Base-by-base conservation (phyloP, 2,888 invertebrate genomes). In the Rotaria magnacalcarata region DNA sequence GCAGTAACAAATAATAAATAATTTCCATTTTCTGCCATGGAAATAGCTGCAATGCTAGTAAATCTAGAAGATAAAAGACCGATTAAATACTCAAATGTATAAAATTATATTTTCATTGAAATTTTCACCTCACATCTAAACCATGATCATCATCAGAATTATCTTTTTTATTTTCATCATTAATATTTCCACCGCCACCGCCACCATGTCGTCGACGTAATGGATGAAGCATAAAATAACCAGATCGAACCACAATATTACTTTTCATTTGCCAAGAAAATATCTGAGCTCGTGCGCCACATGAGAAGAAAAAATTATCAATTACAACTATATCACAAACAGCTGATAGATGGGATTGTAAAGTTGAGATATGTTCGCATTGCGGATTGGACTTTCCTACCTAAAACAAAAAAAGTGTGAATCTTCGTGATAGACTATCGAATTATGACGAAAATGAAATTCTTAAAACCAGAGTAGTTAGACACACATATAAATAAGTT, bases 191-290 rank as follows among this genome's bases (percentile, higher is more conserved):
- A 67, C 67, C 67, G 14, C 67, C 67, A 67, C 67, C 67, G 16
- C 67, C 67, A 19, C 67, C 67, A 67, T 67, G 67, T 34, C 67
- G 67, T 41, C 67, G 67, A 34, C 67, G 67, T 41, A 67, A 67
- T 67, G 67, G 67, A 67, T 67, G 67, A 67, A 67, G 67, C 67
- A 67, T 67, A 67, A 67, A 67, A 34, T 67, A 14, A 41, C 67
- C 34, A 34, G 67, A 34, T 34, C 67, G 67, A 14, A 67, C 34
- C 34, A 67, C 67, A 34, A 67, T 67, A 41, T 67, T 67, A 67
- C 34, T 67, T 34, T 67, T 67, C 19, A 67, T 67, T 67, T 67
- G 67, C 67, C 67, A 67, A 19, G 67, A 34, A 67, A 67, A 67
- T 19, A 67, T 34, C 10, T 67, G 67, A 16, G 67, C 67, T 27